Evolutionary conservation across 2,888 invertebrate species (phyloP).

Genomic region (Glyphotaelius pellucidus): DNA sequence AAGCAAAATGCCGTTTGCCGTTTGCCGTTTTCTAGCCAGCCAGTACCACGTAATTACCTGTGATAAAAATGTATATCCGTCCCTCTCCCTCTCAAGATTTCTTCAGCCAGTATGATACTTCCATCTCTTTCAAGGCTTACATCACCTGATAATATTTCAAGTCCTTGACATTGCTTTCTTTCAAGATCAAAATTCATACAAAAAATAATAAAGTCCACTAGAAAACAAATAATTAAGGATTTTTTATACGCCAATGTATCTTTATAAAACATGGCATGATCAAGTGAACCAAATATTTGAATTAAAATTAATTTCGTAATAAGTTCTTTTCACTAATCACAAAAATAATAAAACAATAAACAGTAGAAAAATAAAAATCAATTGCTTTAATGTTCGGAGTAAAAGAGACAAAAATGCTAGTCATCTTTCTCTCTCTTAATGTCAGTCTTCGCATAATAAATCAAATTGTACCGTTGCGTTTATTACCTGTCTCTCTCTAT

Average conservation of each 20-base stretch:
- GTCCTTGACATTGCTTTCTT: conserved; percentile 35
- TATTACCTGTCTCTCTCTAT: neutral
- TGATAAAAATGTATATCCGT: neutral
- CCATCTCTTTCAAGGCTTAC: neutral
- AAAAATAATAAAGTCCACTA: too few relatives aligned
- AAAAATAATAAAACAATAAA: neutral
- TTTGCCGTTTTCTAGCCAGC: neutral
- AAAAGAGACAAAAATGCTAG: neutral
- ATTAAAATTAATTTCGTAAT: too few relatives aligned
- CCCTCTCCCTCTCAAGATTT: neutral
- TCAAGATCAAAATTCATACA: neutral
- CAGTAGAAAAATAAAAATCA: neutral
- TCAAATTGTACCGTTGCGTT: conserved; percentile 34
- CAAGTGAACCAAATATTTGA: neutral
- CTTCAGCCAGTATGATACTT: neutral
- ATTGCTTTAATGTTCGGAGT: neutral
- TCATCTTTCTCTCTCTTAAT: neutral
- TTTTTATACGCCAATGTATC: neutral
- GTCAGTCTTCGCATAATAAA: conserved; percentile 8
- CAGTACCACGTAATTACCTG: conserved; percentile 32
- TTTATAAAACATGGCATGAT: neutral
- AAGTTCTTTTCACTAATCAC: too few relatives aligned
- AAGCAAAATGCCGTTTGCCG: too few relatives aligned
- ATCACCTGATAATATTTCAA: conserved; percentile 1
- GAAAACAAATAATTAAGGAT: neutral